A percentile compares a stretch with the other conserved stretches of the same genome.
Conservation (phyloP, 2,888 invertebrate genomes). For the Hyppa rectilinea region DNA sequence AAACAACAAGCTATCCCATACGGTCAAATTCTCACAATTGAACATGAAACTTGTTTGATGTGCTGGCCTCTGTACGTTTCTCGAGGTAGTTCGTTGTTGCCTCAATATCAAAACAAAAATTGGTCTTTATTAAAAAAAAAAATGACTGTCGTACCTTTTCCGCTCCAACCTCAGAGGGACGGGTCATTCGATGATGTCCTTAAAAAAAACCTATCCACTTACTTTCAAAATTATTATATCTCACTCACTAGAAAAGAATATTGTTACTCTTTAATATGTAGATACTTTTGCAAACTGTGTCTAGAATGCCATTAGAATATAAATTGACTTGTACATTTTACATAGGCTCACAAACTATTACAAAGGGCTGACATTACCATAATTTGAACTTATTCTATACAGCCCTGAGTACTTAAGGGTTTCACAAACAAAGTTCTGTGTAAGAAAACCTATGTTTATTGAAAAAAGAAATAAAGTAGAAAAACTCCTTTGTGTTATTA, state of each 20-base stretch:
- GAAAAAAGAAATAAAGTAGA: not conserved
- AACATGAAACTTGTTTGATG: no score
- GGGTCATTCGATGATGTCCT: no score
- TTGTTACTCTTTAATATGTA: slow-evolving; percentile 3
- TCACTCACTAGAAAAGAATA: not conserved
- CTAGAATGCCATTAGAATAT: slow-evolving; percentile 44
- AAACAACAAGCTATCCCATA: no score
- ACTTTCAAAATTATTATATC: not conserved
- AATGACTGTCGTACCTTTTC: no score
- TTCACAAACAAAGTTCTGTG: slow-evolving; percentile 23
- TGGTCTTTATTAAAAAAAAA: no score
- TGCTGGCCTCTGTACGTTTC: no score
- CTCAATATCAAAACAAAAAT: no score
- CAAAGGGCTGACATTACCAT: slow-evolving; percentile 48
- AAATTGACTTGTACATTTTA: slow-evolving; percentile 46
- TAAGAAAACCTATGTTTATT: not conserved
- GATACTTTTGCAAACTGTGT: slow-evolving; percentile 4
- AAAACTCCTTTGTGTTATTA: not conserved
- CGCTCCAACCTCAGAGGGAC: no score
- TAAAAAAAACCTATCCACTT: no score
- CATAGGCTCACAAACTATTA: slow-evolving; percentile 37
- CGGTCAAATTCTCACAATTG: no score
- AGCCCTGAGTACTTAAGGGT: slow-evolving; percentile 11
- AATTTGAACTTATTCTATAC: slow-evolving; percentile 39
- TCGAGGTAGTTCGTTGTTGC: no score